phyloP scores from a whole-genome alignment of 2,113 vertebrate species.

The Nothoprocta perdicaria region DNA sequence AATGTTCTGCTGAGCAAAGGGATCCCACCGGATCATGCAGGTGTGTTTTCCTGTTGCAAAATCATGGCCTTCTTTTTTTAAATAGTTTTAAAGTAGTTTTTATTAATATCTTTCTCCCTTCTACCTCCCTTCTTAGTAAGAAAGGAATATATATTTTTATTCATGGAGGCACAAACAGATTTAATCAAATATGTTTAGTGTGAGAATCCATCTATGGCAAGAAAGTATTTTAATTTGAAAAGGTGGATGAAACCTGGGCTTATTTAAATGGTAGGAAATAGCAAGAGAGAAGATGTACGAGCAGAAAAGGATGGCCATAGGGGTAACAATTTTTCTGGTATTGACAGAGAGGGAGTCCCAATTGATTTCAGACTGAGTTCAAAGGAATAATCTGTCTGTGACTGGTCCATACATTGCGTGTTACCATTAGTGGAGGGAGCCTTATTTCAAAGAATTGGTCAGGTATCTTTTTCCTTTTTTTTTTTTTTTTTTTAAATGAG shows the following conservation, averaged over 20 bases:
- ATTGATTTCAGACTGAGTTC: neutral
- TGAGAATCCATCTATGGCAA: neutral
- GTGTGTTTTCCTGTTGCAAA: neutral
- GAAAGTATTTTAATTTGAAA: neutral
- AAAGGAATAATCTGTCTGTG: neutral
- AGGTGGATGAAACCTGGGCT: neutral
- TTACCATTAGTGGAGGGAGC: neutral
- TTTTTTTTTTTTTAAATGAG: neutral
- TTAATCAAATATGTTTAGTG: fast-evolving
- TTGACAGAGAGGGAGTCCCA: neutral
- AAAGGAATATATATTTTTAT: neutral
- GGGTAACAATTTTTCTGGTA: too few relatives aligned
- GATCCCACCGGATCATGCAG: neutral
- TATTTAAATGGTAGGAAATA: neutral
- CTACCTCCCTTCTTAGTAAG: neutral
- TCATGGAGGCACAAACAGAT: neutral
- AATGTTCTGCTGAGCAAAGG: neutral
- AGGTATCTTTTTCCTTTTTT: neutral
- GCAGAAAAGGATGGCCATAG: neutral
- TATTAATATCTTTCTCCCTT: neutral
- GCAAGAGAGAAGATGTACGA: neutral
- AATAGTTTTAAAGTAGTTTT: neutral
- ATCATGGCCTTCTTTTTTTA: neutral
- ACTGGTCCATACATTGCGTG: neutral
- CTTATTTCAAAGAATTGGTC: neutral